Evolutionary conservation across 2,113 vertebrate genomes (phyloP).

Genomic region (Marmota monax): DNA sequence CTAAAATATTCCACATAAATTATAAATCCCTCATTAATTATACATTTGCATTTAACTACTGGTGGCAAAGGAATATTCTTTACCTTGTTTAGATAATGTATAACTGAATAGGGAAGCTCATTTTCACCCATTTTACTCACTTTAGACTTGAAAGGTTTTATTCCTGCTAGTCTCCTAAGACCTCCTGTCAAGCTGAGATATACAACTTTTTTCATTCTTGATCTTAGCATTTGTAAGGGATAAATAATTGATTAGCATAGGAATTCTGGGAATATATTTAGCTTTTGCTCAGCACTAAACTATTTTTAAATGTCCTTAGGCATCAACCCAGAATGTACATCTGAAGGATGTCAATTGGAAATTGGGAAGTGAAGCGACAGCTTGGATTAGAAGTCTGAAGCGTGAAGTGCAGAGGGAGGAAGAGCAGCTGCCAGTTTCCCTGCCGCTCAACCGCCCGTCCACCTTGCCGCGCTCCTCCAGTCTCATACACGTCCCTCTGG

Average conservation of each 20-base stretch:
- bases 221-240: conserved; percentile 87
- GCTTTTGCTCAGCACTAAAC: conserved; percentile 85
- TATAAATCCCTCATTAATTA: conserved; percentile 46
- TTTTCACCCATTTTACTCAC: conserved; percentile 81
- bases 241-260: conserved; percentile 88
- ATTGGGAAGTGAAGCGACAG: conserved; percentile 80
- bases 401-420: conserved; percentile 60
- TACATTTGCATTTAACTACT: conserved; percentile 52
- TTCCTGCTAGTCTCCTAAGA: conserved; percentile 72
- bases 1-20: conserved; percentile 18
- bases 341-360: conserved; percentile 82
- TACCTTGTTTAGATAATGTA: neutral
- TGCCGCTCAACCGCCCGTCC: neutral
- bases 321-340: conserved; percentile 84
- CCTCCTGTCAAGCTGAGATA: conserved; percentile 82
- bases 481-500: neutral
- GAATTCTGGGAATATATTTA: conserved; percentile 87
- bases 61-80: conserved; percentile 55
- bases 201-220: conserved; percentile 84
- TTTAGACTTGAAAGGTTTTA: conserved; percentile 81
- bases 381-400: conserved; percentile 75
- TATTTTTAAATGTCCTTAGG: conserved; percentile 87
- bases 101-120: conserved; percentile 61
- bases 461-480: conserved; percentile 13
- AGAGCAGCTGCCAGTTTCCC: conserved; percentile 73